phyloP scores from a whole-genome alignment of 2,113 vertebrate species.

The Struthidea cinerea region DNA sequence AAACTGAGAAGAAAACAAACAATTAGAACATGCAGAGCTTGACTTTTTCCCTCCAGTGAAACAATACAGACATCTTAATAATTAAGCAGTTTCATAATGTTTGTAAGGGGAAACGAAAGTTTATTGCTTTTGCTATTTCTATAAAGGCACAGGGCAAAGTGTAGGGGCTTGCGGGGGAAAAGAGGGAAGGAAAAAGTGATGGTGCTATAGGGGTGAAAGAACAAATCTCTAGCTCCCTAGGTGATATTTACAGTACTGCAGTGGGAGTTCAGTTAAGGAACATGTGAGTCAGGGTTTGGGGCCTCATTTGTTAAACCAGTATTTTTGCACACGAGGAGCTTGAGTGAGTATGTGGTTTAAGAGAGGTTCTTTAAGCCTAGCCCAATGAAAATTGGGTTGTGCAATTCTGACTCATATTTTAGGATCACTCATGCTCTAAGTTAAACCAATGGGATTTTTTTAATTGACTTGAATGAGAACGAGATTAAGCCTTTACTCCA shows the following conservation, averaged over 20 bases:
- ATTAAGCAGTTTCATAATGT: slow-evolving; percentile 33
- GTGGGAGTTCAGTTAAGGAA: background rate
- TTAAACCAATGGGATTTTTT: background rate
- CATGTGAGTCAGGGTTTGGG: background rate
- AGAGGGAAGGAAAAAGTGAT: background rate
- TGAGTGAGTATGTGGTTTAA: background rate
- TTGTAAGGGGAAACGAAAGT: slow-evolving; percentile 39
- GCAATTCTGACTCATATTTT: background rate
- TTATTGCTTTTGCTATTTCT: slow-evolving; percentile 22
- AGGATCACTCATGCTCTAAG: background rate
- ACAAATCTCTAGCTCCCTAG: background rate
- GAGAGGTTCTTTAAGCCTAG: background rate
- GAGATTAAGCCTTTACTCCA: background rate
- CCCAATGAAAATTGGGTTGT: background rate
- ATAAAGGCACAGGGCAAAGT: background rate
- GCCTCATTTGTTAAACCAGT: background rate
- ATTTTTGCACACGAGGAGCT: background rate
- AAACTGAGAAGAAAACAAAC: slow-evolving; percentile 49
- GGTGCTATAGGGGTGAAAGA: background rate
- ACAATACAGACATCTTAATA: slow-evolving; percentile 47
- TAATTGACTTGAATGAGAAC: background rate
- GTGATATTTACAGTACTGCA: slow-evolving; percentile 5
- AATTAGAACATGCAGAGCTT: background rate
- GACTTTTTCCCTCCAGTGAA: slow-evolving; percentile 29
- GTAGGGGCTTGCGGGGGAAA: background rate